A percentile compares a stretch with the other conserved stretches of the same genome.
phyloP scores from a whole-genome alignment of 2,797 vertebrate species.

The Pseudochirops cupreus region DNA sequence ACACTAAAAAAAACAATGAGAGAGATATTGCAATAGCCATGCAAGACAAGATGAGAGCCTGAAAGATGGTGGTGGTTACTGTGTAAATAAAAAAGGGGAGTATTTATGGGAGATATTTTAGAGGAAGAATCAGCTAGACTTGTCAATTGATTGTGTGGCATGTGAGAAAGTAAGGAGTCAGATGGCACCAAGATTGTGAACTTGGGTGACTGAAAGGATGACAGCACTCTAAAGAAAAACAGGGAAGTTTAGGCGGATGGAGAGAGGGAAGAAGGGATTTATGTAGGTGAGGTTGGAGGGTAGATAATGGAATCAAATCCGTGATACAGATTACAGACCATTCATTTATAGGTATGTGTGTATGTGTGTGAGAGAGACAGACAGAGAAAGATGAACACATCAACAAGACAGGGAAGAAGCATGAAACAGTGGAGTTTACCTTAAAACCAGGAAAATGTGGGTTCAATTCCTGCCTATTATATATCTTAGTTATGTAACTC shows the following conservation, averaged over 20 bases:
- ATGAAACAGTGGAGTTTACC: neutral
- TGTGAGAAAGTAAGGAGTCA: neutral
- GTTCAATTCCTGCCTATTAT: neutral
- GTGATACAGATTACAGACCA: neutral
- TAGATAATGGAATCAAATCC: neutral
- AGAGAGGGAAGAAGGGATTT: no score
- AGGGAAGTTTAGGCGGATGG: neutral
- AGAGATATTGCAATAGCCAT: neutral
- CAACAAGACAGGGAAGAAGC: neutral
- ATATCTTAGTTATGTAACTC: neutral
- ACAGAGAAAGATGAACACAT: no score
- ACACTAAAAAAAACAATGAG: neutral
- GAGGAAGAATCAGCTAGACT: neutral
- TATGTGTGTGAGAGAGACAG: neutral
- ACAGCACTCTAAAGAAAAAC: neutral
- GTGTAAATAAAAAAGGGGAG: neutral
- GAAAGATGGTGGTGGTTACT: neutral
- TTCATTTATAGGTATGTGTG: neutral
- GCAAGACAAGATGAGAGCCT: neutral
- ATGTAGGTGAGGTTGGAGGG: neutral
- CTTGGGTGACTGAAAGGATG: neutral
- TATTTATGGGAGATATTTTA: neutral
- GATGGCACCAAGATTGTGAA: neutral
- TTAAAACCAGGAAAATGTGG: neutral
- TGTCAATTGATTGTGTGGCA: neutral